Evolutionary conservation across 2,113 vertebrate species (phyloP), one percentile per base, ranked within the genome.

Genomic region (Chionodraco myersi): DNA sequence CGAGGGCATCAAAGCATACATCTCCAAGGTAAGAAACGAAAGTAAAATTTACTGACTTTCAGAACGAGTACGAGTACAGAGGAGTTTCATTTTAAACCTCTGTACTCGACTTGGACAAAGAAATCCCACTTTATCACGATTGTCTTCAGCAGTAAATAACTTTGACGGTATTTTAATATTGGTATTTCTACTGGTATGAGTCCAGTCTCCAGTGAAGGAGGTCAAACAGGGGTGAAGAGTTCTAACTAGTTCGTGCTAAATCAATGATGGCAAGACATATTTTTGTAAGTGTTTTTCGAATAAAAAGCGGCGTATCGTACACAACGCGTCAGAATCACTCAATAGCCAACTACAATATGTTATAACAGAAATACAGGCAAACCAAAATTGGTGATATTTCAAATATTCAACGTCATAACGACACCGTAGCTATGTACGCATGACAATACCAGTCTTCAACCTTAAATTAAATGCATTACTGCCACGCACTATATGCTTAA

Each of bases 1-100:
- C 10, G 94, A 94, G 84, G 95, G 95, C 87, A 95, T 97, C 94
- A 96, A 96, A 88, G 90, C 94, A 10, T 97, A 96, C 3, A 95
- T 96, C 84, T 95, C 95, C 83, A 96, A 94, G 94, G 96, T 97
- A 86, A 93, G 92, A 77, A 36, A 26, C 36, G 0, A 52, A 3
- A 9, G 2, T 10, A 34, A 3, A 36, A 30, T 30, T 30, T 30
- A 30, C 30, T 30, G 30, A 30, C 30, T 30, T 30, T 30, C 30
- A 30, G 30, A 30, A 30, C 30, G 4, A 30, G 30, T 30, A 3
- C 30, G 30, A 30, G 30, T 4, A 30, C 30, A 41, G 36, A 41
- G 36, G 36, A 41, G 36, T 7, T 41, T 41, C 1, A 41, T 6
- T 7, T 41, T 7, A 6, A 41, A 7, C 36, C 7, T 41, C 36